Evolutionary conservation across 30 jellyfish, hydroid and myxozoan species (phyloP), one percentile per base, ranked within the genome.

Genomic region (Aurelia sp.): DNA sequence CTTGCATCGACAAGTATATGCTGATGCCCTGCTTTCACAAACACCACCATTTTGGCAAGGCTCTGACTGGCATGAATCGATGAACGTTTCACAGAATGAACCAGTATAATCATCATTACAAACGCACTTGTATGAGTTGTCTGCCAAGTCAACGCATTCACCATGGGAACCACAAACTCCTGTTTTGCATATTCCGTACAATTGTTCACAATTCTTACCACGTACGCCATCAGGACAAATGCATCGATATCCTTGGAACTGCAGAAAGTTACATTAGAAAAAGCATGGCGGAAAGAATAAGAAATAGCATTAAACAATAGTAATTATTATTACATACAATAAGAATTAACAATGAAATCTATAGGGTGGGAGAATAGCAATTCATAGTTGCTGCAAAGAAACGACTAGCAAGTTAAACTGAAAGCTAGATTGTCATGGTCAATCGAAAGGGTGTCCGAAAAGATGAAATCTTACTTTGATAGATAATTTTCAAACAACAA

Each of bases 31-130:
- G 78, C 91, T 78, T 63, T 69, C 88, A 72, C 99, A 94, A 6
- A 48, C 76, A 52, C 92, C 99, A n/a, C 78, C 89, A 74, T 88
- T 79, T 44, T 80, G 40, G 81, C 99, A 94, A 9, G 99, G 99
- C 38, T 73, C 27, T 18, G 96, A 61, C 63, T 78, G 86, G 65
- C 99, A 94, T 12, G 90, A 91, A 67, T 89, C 95, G 33, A 88
- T 51, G 44, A 74, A 90, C 16, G 95, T 80, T 71, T 94, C 99
- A 68, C 99, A 94, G 63, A 94, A 94, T 31, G 79, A 78, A 4
- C 97, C 99, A 16, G 94, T 84, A 64, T 82, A 89, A 47, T 89
- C 91, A 73, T 76, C 93, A 35, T 90, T 81, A 72, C 99, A 94
- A 52, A 86, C 97, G 63, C 99, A 94, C 66, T 90, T 94, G 88